Conservation (phyloP, 1,140 invertebrate genomes). For the Eubasilissa regina region DNA sequence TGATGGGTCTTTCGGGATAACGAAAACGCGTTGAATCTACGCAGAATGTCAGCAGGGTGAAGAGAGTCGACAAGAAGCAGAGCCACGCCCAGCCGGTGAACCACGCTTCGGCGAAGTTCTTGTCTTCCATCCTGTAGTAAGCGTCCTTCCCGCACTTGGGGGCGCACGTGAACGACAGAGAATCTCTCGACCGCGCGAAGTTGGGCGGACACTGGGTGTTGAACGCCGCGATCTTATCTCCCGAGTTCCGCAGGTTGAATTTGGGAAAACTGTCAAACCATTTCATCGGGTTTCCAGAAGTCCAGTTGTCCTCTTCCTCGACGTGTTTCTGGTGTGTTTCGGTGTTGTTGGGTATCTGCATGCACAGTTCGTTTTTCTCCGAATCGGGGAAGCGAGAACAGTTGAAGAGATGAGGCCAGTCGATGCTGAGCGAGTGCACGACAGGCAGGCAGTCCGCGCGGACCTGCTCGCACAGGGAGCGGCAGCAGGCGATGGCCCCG, state of each 20-base stretch:
- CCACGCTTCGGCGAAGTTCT: slow-evolving; percentile 84
- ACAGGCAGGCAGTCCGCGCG: slow-evolving; percentile 83
- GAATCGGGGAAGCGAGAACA: slow-evolving; percentile 76
- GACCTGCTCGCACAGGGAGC: slow-evolving; percentile 88
- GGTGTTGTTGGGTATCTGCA: slow-evolving; percentile 67
- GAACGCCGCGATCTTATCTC: slow-evolving; percentile 20
- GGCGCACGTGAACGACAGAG: slow-evolving; percentile 69
- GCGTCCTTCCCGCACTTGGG: slow-evolving; percentile 82
- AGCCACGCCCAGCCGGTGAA: slow-evolving; percentile 89
- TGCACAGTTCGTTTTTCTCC: slow-evolving; percentile 72
- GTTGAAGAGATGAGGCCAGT: slow-evolving; percentile 85
- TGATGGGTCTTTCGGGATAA: slow-evolving; percentile 88
- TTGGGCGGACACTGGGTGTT: slow-evolving; percentile 63
- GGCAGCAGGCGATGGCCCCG: slow-evolving; percentile 89
- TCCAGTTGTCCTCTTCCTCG: slow-evolving; percentile 49
- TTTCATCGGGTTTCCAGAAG: slow-evolving; percentile 24
- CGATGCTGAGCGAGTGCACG: slow-evolving; percentile 79
- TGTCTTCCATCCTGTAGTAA: slow-evolving; percentile 81
- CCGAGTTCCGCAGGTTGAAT: slow-evolving; percentile 32
- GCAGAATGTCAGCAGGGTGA: slow-evolving; percentile 91
- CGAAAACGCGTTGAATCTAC: slow-evolving; percentile 87
- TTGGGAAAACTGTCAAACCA: slow-evolving; percentile 34
- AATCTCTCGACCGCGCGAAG: slow-evolving; percentile 62
- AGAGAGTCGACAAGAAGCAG: slow-evolving; percentile 87
- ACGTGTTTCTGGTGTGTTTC: slow-evolving; percentile 63